A percentile compares a stretch with the other conserved stretches of the same genome.
phyloP scores from a whole-genome alignment of 2,888 invertebrate genomes.

The Caenorhabditis sp. region DNA sequence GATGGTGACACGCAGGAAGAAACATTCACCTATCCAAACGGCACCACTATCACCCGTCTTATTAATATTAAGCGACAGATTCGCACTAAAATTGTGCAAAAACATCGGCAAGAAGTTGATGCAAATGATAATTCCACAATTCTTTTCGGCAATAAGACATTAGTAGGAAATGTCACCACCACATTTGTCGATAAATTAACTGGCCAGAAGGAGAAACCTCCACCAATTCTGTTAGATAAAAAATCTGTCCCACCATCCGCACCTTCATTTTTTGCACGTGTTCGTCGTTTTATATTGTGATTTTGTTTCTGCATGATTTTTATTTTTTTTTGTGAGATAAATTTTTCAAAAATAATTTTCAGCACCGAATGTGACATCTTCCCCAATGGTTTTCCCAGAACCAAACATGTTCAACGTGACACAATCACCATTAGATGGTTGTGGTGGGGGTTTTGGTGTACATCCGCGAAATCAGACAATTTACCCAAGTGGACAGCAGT shows the following conservation, averaged over 20 bases:
- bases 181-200: background rate
- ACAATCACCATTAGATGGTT: constrained; percentile 6
- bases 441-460: constrained; percentile 1
- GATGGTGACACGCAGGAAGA: constrained; percentile 48
- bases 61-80: constrained; percentile 44
- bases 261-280: background rate
- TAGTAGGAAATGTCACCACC: background rate
- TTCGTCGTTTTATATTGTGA: background rate
- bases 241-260: background rate
- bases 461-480: constrained; percentile 3
- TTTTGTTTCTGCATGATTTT: background rate
- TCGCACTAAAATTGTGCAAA: constrained; percentile 40
- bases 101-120: constrained; percentile 22
- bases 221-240: background rate
- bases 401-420: constrained; percentile 8
- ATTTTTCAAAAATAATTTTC: background rate
- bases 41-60: constrained; percentile 39
- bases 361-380: constrained; percentile 1
- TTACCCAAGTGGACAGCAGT: background rate
- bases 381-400: constrained; percentile 6
- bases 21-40: constrained; percentile 48
- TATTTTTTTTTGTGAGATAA: background rate
- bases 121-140: background rate
- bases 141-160: background rate
- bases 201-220: background rate